phyloP scores from a whole-genome alignment of 2,888 invertebrate species.

The Torymus auratus region DNA sequence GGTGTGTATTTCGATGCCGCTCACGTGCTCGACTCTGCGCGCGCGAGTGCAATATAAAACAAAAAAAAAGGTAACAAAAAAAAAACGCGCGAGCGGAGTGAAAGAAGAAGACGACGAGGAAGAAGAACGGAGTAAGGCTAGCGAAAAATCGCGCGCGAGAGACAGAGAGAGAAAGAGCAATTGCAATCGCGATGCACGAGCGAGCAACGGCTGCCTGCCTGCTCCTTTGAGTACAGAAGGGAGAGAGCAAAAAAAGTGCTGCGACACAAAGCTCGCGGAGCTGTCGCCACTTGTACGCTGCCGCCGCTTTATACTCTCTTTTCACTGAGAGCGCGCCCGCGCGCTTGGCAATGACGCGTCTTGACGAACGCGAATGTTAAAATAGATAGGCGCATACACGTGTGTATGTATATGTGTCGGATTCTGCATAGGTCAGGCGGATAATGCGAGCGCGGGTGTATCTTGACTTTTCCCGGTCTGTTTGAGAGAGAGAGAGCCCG shows the following conservation, averaged over 20 bases:
- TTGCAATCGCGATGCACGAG: conserved; percentile 54
- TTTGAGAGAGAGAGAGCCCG: no score
- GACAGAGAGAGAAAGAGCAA: conserved; percentile 1
- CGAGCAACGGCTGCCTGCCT: conserved; percentile 15
- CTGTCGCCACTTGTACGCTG: not conserved
- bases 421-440: no score
- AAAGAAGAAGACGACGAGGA: conserved; percentile 4
- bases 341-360: no score
- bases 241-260: conserved; percentile 31
- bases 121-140: conserved; percentile 27
- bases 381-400: no score
- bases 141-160: conserved; percentile 52
- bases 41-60: conserved; percentile 49
- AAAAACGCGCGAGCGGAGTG: not conserved
- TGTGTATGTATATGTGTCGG: no score
- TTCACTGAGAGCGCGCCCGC: no score
- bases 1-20: conserved; percentile 47
- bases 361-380: no score
- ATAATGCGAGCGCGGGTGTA: no score
- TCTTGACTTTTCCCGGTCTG: no score
- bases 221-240: conserved; percentile 26
- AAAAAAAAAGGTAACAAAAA: conserved; percentile 30
- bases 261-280: not conserved
- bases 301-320: not conserved
- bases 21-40: conserved; percentile 53